Evolutionary conservation across 2,888 invertebrate genomes (phyloP).

Genomic region (Sepiola atlantica): DNA sequence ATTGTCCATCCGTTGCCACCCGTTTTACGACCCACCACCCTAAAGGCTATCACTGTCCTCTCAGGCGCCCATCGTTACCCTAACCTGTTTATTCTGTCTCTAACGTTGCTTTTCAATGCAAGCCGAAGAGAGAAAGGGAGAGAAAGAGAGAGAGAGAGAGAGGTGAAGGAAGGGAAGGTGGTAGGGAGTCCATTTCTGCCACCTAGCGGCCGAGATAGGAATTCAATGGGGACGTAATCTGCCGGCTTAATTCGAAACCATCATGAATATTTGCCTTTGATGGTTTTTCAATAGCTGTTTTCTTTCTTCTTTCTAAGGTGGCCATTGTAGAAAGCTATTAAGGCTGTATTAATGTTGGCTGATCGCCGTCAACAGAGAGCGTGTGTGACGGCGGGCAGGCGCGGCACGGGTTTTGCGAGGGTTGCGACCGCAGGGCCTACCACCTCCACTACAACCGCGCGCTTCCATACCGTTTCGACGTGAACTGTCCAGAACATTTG

Average conservation of each 20-base stretch:
- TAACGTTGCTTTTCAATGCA: background rate
- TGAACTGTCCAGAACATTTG: slow-evolving; percentile 9
- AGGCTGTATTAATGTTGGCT: slow-evolving; percentile 32
- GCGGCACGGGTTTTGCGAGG: too few relatives aligned
- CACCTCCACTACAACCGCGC: background rate
- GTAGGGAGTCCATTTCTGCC: background rate
- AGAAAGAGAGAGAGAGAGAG: too few relatives aligned
- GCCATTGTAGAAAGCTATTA: slow-evolving; percentile 13
- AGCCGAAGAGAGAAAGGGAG: too few relatives aligned
- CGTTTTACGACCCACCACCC: background rate
- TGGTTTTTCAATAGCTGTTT: slow-evolving; percentile 3
- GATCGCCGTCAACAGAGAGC: background rate
- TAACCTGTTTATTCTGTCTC: background rate
- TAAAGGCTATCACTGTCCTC: background rate
- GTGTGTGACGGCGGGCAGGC: background rate
- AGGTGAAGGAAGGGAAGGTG: background rate
- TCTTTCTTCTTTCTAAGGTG: slow-evolving; percentile 32
- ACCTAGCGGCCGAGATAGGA: slow-evolving; percentile 32
- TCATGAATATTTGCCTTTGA: slow-evolving; percentile 32
- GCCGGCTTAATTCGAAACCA: slow-evolving; percentile 22
- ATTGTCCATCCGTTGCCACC: background rate
- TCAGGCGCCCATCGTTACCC: background rate
- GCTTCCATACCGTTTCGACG: background rate
- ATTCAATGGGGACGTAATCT: slow-evolving; percentile 21
- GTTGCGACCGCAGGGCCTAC: background rate